These are phyloP conservation scores for Anguilla japonica DNA, from an alignment of 2,113 vertebrate species.

Conservation along the genomic window DNA sequence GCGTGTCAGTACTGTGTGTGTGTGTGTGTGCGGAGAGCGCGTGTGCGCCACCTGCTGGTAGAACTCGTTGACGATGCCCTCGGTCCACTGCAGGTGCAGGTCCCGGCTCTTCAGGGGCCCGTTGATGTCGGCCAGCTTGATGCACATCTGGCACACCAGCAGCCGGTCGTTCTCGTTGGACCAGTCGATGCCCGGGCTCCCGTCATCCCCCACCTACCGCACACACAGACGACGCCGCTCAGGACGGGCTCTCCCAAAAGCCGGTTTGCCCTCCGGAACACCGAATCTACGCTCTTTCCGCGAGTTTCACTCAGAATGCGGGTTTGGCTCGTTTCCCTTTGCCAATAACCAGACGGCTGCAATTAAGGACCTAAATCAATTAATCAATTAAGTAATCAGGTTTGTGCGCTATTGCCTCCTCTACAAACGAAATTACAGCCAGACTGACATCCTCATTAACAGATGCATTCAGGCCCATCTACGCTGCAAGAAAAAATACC, in stretches of 20 bases:
- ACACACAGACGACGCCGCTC: neutral
- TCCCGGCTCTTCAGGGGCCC: slow-evolving; percentile 93
- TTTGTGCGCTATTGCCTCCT: too few species aligned
- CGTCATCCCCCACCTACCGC: slow-evolving; percentile 86
- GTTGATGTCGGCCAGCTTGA: slow-evolving; percentile 96
- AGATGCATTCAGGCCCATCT: too few species aligned
- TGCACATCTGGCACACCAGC: slow-evolving; percentile 98
- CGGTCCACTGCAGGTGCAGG: slow-evolving; percentile 94
- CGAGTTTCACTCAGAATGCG: too few species aligned
- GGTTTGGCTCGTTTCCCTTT: too few species aligned
- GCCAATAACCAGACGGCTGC: too few species aligned
- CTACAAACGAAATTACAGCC: too few species aligned
- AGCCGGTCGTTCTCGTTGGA: slow-evolving; percentile 94
- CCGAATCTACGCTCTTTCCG: too few species aligned
- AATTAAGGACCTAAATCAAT: too few species aligned
- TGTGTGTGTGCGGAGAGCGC: neutral
- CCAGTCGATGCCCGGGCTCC: slow-evolving; percentile 92
- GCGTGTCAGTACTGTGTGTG: neutral
- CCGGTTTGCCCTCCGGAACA: neutral
- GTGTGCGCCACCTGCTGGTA: slow-evolving; percentile 86
- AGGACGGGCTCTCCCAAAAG: too few species aligned
- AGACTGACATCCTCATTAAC: too few species aligned
- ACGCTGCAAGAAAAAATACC: too few species aligned
- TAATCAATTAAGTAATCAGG: too few species aligned
- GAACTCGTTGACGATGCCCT: slow-evolving; percentile 97